phyloP scores from a whole-genome alignment of 2,113 vertebrate genomes.

The Engystomops pustulosus region DNA sequence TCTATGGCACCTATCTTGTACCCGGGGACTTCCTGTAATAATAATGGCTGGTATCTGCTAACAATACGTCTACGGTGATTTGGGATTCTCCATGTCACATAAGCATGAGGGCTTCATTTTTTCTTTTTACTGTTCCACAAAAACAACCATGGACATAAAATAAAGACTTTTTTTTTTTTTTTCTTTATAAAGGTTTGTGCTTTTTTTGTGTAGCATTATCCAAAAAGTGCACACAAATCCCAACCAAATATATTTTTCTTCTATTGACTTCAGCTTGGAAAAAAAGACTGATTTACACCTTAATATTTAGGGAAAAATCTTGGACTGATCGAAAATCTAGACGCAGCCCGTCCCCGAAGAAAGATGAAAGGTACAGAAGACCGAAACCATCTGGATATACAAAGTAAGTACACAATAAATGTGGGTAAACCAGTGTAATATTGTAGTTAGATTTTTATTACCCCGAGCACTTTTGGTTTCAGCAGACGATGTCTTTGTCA shows the following conservation, averaged over 20 bases:
- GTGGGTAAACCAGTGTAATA: too few relatives aligned
- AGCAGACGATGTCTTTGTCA: too few relatives aligned
- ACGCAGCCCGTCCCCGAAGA: slow-evolving; percentile 75
- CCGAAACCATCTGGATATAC: slow-evolving; percentile 74
- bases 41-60: background rate
- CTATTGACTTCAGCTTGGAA: too few relatives aligned
- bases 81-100: background rate
- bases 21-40: too few relatives aligned
- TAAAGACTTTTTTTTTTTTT: too few relatives aligned
- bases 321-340: slow-evolving; percentile 69
- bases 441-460: too few relatives aligned
- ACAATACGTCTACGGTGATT: background rate
- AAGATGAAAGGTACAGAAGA: slow-evolving; percentile 70
- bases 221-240: too few relatives aligned
- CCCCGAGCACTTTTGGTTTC: too few relatives aligned
- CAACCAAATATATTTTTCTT: too few relatives aligned
- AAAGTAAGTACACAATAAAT: slow-evolving; percentile 71
- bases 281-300: background rate
- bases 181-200: too few relatives aligned
- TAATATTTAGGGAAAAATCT: slow-evolving; percentile 65
- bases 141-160: background rate
- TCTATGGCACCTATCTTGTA: too few relatives aligned
- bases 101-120: background rate
- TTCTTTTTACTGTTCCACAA: background rate
- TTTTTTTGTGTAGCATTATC: too few relatives aligned